Conservation (phyloP, 1,140 invertebrate species). For the Cryptotermes secundus region DNA sequence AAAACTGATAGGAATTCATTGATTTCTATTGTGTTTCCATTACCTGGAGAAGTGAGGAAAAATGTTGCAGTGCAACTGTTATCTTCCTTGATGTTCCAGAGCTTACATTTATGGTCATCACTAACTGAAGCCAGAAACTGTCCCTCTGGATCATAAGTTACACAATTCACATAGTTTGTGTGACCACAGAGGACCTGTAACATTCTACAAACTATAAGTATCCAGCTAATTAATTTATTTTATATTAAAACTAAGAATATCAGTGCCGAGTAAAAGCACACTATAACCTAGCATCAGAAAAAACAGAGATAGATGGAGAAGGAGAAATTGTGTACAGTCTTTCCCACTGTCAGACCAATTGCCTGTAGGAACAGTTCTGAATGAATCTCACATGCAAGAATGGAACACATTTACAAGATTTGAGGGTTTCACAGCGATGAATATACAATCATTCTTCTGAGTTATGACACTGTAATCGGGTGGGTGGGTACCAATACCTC, state of each 20-base stretch:
- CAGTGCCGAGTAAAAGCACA: background rate
- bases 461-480: no score
- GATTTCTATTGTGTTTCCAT: background rate
- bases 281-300: no score
- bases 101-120: slow-evolving; percentile 72
- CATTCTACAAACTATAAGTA: slow-evolving; percentile 4
- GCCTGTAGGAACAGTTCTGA: no score
- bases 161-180: slow-evolving; percentile 67
- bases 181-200: slow-evolving; percentile 64
- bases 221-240: background rate
- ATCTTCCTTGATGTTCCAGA: slow-evolving; percentile 54
- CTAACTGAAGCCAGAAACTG: slow-evolving; percentile 69
- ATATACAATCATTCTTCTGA: no score
- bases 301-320: no score
- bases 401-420: no score
- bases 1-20: no score
- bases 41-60: slow-evolving; percentile 64
- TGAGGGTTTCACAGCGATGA: no score
- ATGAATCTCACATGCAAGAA: no score
- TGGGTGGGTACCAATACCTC: no score
- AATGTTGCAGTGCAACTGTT: slow-evolving; percentile 18
- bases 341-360: no score
- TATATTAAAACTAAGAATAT: background rate
- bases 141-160: slow-evolving; percentile 69
- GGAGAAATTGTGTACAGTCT: no score